phyloP scores from a whole-genome alignment of 2,113 vertebrate species.

The Myodes glareolus region DNA sequence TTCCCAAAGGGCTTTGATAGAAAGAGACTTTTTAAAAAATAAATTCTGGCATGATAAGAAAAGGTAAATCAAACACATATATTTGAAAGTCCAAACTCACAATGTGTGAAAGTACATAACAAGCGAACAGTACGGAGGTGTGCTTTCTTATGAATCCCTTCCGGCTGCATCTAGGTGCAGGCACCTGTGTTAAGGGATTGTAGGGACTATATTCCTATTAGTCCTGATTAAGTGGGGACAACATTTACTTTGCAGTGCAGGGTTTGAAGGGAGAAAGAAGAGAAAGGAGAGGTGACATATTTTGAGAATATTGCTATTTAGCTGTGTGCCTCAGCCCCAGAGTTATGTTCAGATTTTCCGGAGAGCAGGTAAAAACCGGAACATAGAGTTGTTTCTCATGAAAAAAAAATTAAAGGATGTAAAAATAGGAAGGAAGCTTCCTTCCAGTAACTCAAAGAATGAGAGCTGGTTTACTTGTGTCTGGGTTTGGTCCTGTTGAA shows the following conservation, averaged over 20 bases:
- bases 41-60: slow-evolving; percentile 15
- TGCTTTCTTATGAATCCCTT: not conserved
- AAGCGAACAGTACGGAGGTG: not conserved
- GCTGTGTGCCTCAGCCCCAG: not conserved
- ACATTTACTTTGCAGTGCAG: not conserved
- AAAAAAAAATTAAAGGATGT: not conserved
- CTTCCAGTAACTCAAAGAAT: not conserved
- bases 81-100: slow-evolving; percentile 41
- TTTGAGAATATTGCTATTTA: accelerated
- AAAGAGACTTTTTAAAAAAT: not conserved
- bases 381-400: not conserved
- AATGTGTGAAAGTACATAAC: not conserved
- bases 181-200: not conserved
- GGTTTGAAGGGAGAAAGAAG: not conserved
- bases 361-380: not conserved
- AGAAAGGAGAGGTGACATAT: not conserved
- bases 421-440: not conserved
- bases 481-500: not conserved
- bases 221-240: not conserved
- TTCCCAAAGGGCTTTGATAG: not conserved
- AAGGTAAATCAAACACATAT: not conserved
- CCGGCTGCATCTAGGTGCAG: not conserved
- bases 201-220: not conserved
- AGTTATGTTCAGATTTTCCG: not conserved
- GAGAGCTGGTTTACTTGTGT: not conserved